phyloP scores from a whole-genome alignment of 1,140 invertebrate genomes.

The Trichoplusia ni region DNA sequence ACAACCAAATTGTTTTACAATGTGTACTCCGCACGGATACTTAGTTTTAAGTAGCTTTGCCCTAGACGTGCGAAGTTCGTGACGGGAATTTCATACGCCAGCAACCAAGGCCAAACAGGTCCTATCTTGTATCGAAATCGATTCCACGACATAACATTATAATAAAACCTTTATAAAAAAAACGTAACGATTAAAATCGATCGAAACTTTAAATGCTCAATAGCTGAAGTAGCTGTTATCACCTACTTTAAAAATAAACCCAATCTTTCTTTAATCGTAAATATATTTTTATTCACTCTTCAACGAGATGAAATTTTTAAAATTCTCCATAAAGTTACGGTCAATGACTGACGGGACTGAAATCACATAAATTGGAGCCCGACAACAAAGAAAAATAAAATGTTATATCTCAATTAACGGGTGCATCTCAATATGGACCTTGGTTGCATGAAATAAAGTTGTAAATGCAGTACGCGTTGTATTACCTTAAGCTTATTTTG shows the following conservation, averaged over 20 bases:
- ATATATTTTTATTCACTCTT: slow-evolving; percentile 35
- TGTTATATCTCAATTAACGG: slow-evolving; percentile 39
- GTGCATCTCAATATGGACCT: slow-evolving; percentile 23
- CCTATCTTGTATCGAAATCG: too few relatives aligned
- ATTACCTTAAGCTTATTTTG: slow-evolving; percentile 26
- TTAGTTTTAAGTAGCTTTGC: too few relatives aligned
- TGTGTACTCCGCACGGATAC: too few relatives aligned
- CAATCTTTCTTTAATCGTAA: slow-evolving; percentile 14
- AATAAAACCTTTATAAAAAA: too few relatives aligned
- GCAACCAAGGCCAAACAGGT: too few relatives aligned
- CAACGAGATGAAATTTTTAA: slow-evolving; percentile 44
- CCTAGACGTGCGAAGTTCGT: too few relatives aligned
- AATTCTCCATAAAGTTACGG: slow-evolving; percentile 40
- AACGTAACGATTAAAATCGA: too few relatives aligned
- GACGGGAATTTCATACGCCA: too few relatives aligned
- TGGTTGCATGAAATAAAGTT: neutral
- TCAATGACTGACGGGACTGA: slow-evolving; percentile 35
- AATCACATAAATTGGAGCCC: slow-evolving; percentile 41
- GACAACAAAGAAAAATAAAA: slow-evolving; percentile 34
- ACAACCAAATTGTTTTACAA: too few relatives aligned
- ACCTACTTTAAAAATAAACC: neutral
- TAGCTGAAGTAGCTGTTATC: neutral
- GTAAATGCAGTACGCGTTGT: neutral
- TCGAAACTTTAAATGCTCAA: too few relatives aligned
- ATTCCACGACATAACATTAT: too few relatives aligned